phyloP scores from a whole-genome alignment of 2,113 vertebrate species.

The Elephas maximus region DNA sequence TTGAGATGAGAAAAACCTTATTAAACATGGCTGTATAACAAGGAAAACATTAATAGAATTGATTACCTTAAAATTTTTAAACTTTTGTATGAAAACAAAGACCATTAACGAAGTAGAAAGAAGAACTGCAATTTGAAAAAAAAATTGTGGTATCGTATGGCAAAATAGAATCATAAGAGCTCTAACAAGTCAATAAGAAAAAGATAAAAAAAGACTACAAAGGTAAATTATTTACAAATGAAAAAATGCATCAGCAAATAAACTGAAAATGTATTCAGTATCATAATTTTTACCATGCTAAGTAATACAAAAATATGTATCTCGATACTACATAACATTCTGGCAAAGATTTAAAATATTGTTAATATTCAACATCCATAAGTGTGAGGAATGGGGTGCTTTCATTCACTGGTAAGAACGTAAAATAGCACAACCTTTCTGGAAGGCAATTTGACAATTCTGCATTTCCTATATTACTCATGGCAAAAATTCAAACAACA shows the following conservation, averaged over 20 bases:
- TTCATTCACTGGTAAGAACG: neutral
- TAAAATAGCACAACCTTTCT: neutral
- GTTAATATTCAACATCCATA: neutral
- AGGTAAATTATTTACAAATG: conserved; percentile 38
- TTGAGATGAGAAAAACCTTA: neutral
- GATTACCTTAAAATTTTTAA: neutral
- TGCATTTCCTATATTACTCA: neutral
- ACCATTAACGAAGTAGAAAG: conserved; percentile 16
- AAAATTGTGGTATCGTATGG: neutral
- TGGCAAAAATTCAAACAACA: neutral
- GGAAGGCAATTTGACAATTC: neutral
- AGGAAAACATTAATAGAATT: conserved; percentile 15
- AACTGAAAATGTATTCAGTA: conserved; percentile 18
- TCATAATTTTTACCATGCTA: conserved; percentile 41
- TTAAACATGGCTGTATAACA: conserved; percentile 21
- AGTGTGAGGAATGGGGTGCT: neutral
- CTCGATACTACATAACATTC: neutral
- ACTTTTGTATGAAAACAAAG: neutral
- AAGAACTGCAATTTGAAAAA: neutral
- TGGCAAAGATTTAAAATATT: conserved; percentile 33
- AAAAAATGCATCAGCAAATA: conserved; percentile 34
- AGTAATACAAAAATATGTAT: neutral
- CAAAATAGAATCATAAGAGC: neutral
- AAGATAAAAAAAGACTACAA: neutral
- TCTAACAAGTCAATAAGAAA: conserved; percentile 21